Base-by-base conservation (phyloP, 2,888 invertebrate species). In the Tetragonula carbonaria region DNA sequence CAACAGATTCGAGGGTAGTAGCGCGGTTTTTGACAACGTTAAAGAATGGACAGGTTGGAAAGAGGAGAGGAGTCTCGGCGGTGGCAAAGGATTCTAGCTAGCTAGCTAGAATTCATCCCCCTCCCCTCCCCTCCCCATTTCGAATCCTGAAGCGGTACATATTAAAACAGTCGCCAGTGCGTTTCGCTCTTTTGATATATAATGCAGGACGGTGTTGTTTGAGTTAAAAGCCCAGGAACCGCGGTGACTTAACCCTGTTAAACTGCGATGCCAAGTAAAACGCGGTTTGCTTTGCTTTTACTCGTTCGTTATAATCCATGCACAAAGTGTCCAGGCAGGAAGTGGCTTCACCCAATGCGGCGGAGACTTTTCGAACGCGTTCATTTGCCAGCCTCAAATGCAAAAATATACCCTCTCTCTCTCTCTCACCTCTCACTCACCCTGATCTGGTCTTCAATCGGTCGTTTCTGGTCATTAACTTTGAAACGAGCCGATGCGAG, bases 181-280 rank as follows among this genome's bases (percentile, higher is more conserved):
- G 92, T 92, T 91, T 91, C 91, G 89, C 92, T 93, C 94, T 94
- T 94, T 94, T 94, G 94, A 94, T 94, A 92, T 93, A 94, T 94
- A 93, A 94, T 94, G 92, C 94, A 94, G 86, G 89, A 91, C 89
- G 91, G 94, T 91, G 93, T 94, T 94, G 94, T 94, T 94, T 93
- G 93, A 92, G 93, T 93, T 94, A 94, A 94, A 94, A 94, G 94
- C 94, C 92, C 93, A 91, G 92, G 93, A 93, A 94, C 94, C 94
- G 86, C 94, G 91, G 91, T 88, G 92, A 93, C 93, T 93, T 94
- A 94, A 94, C 93, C 92, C 94, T 93, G 93, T 94, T 94, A 94
- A 94, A 94, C 94, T 93, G 92, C 93, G 92, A 93, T 93, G 93
- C 93, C 93, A 93, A 94, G 94, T 94, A 91, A 93, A 94, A 93